Evolutionary conservation across 1,140 invertebrate species (phyloP).

Genomic region (Cherax destructor): DNA sequence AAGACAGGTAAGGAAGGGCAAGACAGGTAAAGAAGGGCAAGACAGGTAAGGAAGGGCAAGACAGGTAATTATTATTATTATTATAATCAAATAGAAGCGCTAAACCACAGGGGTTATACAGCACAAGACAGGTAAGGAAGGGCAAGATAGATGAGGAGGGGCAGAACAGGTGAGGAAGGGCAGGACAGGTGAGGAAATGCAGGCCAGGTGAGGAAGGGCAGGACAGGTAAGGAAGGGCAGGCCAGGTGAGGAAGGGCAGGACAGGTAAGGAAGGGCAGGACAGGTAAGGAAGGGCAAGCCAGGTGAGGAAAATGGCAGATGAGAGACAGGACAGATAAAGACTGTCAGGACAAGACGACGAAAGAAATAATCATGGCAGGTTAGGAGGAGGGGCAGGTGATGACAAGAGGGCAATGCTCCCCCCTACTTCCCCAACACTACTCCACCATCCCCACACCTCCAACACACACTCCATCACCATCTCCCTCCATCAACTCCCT

Average conservation of each 20-base stretch:
- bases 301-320: not conserved
- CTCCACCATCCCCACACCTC: not conserved
- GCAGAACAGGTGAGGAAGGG: not conserved
- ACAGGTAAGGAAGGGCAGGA: not conserved
- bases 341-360: not conserved
- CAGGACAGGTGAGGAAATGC: not conserved
- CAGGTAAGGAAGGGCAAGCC: not conserved
- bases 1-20: no score
- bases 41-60: no score
- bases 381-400: not conserved
- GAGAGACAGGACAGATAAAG: not conserved
- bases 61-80: no score
- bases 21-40: no score
- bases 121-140: not conserved
- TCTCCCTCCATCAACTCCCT: no score
- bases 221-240: no score
- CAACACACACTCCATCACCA: not conserved
- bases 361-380: not conserved
- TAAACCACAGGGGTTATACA: not conserved
- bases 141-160: not conserved
- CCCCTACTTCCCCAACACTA: not conserved
- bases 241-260: no score
- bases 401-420: conserved; percentile 27
- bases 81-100: no score
- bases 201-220: not conserved